These are phyloP conservation scores for Sceloporus tristichus DNA, from an alignment of 2,113 vertebrate genomes.

Conservation along the genomic window DNA sequence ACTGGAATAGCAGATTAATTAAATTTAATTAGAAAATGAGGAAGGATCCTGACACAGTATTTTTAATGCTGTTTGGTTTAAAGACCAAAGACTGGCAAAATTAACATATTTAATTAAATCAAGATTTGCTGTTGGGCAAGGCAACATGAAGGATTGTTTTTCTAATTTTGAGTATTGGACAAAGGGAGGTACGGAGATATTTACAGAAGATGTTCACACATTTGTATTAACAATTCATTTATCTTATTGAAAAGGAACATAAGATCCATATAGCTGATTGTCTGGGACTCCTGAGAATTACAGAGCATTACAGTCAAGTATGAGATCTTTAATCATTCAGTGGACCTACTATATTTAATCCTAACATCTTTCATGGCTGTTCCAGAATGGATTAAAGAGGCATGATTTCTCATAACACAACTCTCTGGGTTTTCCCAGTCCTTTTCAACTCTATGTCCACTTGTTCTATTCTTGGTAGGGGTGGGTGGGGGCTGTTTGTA, in stretches of 20 bases:
- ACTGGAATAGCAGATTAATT: conserved; percentile 29
- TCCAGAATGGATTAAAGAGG: neutral
- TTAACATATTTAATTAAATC: conserved; percentile 4
- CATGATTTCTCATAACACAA: too few species aligned
- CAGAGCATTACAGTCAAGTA: neutral
- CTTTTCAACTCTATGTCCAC: too few species aligned
- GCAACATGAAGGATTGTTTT: conserved; percentile 5
- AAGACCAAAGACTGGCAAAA: neutral
- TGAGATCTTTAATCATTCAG: neutral
- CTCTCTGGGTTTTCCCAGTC: too few species aligned
- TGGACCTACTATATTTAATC: neutral
- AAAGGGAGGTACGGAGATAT: neutral
- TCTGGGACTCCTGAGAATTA: neutral
- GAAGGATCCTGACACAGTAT: conserved; percentile 12
- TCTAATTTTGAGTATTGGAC: neutral
- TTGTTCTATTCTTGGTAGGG: too few species aligned
- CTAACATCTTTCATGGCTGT: neutral
- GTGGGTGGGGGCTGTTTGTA: too few species aligned
- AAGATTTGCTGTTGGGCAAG: neutral
- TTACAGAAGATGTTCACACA: neutral
- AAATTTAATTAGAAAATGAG: conserved; percentile 11
- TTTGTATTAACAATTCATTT: neutral
- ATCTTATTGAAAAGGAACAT: neutral
- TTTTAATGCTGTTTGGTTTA: neutral
- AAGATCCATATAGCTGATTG: neutral